phyloP scores from a whole-genome alignment of 2,797 vertebrate species.

The Nasua narica region DNA sequence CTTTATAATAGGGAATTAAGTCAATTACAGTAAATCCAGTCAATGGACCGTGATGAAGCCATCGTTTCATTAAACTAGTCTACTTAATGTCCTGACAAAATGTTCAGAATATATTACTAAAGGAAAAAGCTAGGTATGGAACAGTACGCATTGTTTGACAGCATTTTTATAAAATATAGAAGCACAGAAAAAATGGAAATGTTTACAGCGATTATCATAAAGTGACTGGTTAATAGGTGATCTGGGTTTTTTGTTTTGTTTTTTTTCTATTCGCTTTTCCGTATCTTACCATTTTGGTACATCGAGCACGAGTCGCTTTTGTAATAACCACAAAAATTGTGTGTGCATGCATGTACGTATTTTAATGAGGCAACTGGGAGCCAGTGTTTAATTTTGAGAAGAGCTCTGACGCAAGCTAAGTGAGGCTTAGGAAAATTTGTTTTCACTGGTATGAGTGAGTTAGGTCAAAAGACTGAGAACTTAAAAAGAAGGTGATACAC shows the following conservation, averaged over 20 bases:
- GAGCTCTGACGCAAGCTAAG: not conserved
- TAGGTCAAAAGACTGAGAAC: not conserved
- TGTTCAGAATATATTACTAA: conserved; percentile 2
- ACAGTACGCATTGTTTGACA: not conserved
- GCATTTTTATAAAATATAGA: conserved; percentile 25
- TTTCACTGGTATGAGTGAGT: not conserved
- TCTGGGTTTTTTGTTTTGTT: not conserved
- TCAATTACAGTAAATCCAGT: not conserved
- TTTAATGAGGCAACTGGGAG: conserved; percentile 15
- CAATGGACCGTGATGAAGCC: not conserved
- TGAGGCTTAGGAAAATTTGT: not conserved
- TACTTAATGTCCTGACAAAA: not conserved
- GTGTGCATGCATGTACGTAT: not conserved
- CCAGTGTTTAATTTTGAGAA: not conserved
- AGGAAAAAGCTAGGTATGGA: not conserved
- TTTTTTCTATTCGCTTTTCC: conserved; percentile 11
- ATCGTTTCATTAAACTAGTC: not conserved
- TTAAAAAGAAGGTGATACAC: not conserved
- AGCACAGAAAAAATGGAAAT: not conserved
- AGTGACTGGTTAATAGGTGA: not conserved
- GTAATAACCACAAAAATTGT: not conserved
- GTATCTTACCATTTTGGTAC: not conserved
- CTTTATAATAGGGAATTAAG: conserved; percentile 9
- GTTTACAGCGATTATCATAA: not conserved
- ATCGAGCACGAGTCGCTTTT: not conserved